Evolutionary conservation across 64 coral and sea anemone genomes (phyloP).

Genomic region (Trachythela sp.): DNA sequence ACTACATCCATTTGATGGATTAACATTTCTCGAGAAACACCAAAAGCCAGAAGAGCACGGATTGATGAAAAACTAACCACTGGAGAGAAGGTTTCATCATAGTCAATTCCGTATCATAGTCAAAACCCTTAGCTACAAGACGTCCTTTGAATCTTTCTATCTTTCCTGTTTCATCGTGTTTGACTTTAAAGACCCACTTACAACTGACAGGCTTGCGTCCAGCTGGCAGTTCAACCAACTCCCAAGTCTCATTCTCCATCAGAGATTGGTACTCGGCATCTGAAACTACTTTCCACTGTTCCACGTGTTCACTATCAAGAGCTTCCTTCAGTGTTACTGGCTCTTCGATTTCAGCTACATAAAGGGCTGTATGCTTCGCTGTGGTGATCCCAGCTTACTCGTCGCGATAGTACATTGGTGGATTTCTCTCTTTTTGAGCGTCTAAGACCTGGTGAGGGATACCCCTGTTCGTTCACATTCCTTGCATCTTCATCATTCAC

Average conservation of each 20-base stretch:
- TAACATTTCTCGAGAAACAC: neutral
- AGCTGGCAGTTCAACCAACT: neutral
- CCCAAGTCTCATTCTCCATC: neutral
- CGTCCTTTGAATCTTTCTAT: too few species aligned
- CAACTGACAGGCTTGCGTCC: neutral
- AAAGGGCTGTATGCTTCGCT: neutral
- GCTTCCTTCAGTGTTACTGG: neutral
- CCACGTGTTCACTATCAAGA: neutral
- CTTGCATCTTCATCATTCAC: too few species aligned
- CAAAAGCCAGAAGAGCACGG: neutral
- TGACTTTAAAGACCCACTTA: neutral
- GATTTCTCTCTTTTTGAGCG: neutral
- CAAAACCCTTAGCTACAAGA: neutral
- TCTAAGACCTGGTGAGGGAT: neutral
- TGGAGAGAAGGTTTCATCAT: neutral
- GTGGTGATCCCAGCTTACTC: neutral
- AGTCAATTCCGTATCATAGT: neutral
- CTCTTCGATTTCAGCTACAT: neutral
- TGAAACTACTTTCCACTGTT: neutral
- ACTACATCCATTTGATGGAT: slow-evolving; percentile 22
- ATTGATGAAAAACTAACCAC: neutral
- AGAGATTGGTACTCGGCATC: slow-evolving; percentile 1
- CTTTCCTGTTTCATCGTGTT: slow-evolving; percentile 21
- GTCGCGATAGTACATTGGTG: neutral
- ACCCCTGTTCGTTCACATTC: too few species aligned